phyloP scores from a whole-genome alignment of 1,140 invertebrate species.

The Dinoponera quadriceps region DNA sequence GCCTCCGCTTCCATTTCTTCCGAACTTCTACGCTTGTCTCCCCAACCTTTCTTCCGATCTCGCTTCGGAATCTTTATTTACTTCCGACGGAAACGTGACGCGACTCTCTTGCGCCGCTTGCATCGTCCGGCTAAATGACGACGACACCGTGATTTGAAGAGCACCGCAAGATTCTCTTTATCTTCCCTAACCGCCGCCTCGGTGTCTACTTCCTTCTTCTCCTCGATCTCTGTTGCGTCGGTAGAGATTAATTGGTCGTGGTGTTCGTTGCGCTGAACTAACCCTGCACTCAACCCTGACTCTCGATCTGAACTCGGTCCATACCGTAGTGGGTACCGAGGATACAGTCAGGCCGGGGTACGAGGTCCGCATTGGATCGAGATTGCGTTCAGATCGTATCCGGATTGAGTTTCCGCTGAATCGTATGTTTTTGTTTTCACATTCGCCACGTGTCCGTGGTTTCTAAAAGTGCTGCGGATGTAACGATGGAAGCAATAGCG shows the following conservation, averaged over 20 bases:
- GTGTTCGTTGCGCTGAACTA: not conserved
- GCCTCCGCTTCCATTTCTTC: slow-evolving; percentile 51
- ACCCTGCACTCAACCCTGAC: not conserved
- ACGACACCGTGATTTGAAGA: slow-evolving; percentile 24
- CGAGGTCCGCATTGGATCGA: not conserved
- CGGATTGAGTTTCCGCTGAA: too few relatives aligned
- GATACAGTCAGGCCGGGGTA: not conserved
- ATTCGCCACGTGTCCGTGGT: too few relatives aligned
- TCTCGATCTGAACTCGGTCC: not conserved
- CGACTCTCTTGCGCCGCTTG: slow-evolving; percentile 17
- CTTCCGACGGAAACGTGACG: slow-evolving; percentile 17
- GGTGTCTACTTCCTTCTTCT: not conserved
- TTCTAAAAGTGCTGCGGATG: too few relatives aligned
- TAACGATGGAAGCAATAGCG: not conserved
- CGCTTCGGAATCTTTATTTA: slow-evolving; percentile 6
- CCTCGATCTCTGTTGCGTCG: not conserved
- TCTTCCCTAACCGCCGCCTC: not conserved
- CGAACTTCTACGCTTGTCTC: slow-evolving; percentile 43
- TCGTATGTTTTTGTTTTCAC: too few relatives aligned
- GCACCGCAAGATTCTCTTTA: not conserved
- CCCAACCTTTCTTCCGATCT: slow-evolving; percentile 34
- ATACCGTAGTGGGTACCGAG: not conserved
- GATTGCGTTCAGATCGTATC: not conserved
- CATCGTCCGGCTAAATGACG: slow-evolving; percentile 2
- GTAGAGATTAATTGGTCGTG: slow-evolving; percentile 31